A percentile compares a stretch with the other conserved stretches of the same genome.
phyloP scores from a whole-genome alignment of 2,888 invertebrate genomes.

The Lasioglossum pauxillum region DNA sequence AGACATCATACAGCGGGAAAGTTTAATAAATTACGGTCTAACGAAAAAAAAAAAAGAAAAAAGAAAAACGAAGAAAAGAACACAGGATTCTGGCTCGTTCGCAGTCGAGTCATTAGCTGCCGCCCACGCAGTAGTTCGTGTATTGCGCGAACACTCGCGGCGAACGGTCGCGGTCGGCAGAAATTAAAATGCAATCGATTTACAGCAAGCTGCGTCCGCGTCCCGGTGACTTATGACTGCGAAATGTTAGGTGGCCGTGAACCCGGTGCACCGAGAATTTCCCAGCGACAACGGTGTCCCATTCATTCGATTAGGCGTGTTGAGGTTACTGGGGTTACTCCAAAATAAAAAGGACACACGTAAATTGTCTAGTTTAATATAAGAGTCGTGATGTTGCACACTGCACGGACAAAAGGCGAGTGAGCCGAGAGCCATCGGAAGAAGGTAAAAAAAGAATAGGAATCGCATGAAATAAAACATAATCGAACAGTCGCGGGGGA shows the following conservation, averaged over 20 bases:
- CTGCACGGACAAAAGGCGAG: too few relatives aligned
- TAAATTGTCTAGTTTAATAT: too few relatives aligned
- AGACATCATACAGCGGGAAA: background rate
- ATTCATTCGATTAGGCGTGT: background rate
- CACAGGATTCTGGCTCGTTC: background rate
- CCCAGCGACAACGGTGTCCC: background rate
- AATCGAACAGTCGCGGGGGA: too few relatives aligned
- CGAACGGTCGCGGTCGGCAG: conserved; percentile 1
- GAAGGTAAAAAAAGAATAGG: too few relatives aligned
- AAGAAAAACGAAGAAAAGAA: background rate
- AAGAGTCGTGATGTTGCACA: too few relatives aligned
- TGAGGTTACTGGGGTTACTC: too few relatives aligned
- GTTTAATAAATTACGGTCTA: background rate
- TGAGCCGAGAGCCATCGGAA: too few relatives aligned
- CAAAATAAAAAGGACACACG: too few relatives aligned
- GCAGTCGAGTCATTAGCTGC: background rate
- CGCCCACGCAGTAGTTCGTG: background rate
- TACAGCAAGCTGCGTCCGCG: background rate
- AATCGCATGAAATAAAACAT: too few relatives aligned
- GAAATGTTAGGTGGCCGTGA: background rate
- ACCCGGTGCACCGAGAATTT: background rate
- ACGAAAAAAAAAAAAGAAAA: background rate
- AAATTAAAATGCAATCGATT: conserved; percentile 2
- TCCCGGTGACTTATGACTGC: background rate
- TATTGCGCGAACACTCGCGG: background rate